Evolutionary conservation across 2,888 invertebrate genomes (phyloP).

Genomic region (Pammene aurita): DNA sequence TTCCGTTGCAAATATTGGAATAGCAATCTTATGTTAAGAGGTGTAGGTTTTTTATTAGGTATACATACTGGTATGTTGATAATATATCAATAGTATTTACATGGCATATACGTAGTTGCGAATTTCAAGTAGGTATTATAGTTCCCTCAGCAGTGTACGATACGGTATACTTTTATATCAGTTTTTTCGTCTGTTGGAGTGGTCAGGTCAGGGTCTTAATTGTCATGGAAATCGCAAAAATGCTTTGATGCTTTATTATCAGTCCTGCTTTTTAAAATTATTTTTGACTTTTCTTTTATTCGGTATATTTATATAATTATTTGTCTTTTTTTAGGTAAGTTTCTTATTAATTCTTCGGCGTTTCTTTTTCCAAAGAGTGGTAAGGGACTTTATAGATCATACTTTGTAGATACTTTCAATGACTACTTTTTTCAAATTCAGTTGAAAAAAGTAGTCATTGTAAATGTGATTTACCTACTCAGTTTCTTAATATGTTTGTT

Average conservation of each 20-base stretch:
- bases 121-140: not conserved
- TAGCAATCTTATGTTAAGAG: not conserved
- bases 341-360: not conserved
- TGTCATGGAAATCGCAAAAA: too few species aligned
- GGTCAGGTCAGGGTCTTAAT: conserved; percentile 21
- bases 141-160: conserved; percentile 3
- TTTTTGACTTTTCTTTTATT: too few species aligned
- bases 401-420: too few species aligned
- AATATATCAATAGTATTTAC: not conserved
- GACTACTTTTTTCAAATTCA: too few species aligned
- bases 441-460: too few species aligned
- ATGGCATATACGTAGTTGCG: too few species aligned
- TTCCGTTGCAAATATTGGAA: not conserved
- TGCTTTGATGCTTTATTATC: too few species aligned
- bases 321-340: conserved; percentile 4
- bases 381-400: too few species aligned
- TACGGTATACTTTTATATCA: conserved; percentile 11
- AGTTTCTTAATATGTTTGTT: too few species aligned
- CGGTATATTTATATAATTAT: not conserved
- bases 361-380: too few species aligned
- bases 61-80: not conserved
- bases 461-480: too few species aligned
- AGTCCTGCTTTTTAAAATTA: not conserved
- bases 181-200: not conserved
- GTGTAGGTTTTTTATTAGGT: not conserved